Percentiles rank a stretch among this genome's conserved stretches.
These are phyloP conservation scores for Brachionus plicatilis DNA, from an alignment of 1,140 invertebrate species.

Conservation along the genomic window DNA sequence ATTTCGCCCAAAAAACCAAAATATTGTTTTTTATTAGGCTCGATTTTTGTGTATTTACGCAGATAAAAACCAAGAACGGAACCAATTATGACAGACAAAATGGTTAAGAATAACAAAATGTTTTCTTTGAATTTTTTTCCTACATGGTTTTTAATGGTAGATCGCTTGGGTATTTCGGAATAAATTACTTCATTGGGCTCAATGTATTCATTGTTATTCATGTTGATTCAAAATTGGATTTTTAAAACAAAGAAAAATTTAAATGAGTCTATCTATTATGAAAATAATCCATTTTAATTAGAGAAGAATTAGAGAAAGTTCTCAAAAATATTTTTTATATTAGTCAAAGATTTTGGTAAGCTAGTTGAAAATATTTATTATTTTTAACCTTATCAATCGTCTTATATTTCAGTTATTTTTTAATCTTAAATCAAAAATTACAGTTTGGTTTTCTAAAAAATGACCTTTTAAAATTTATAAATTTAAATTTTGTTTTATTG, in stretches of 20 bases:
- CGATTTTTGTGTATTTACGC: background rate
- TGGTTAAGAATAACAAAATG: background rate
- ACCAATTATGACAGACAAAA: conserved; percentile 9
- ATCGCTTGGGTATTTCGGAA: conserved; percentile 10
- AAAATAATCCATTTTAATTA: background rate
- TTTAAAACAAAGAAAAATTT: background rate
- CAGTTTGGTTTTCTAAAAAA: background rate
- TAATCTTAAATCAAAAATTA: background rate
- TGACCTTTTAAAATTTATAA: background rate
- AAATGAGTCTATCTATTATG: background rate
- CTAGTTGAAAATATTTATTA: background rate
- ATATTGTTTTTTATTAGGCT: conserved; percentile 3
- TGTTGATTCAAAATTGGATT: background rate
- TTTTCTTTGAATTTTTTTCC: conserved; percentile 16
- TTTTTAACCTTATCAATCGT: background rate
- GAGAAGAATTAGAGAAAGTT: background rate
- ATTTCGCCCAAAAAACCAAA: conserved; percentile 24
- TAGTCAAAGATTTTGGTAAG: background rate
- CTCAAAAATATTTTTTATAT: background rate
- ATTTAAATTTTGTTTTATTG: background rate
- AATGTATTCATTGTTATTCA: background rate
- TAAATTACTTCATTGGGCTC: background rate
- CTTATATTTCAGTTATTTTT: background rate
- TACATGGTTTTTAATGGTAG: background rate
- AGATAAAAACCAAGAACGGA: background rate